Conservation (phyloP, 64 coral and sea anemone species). For the Porites australiensis region DNA sequence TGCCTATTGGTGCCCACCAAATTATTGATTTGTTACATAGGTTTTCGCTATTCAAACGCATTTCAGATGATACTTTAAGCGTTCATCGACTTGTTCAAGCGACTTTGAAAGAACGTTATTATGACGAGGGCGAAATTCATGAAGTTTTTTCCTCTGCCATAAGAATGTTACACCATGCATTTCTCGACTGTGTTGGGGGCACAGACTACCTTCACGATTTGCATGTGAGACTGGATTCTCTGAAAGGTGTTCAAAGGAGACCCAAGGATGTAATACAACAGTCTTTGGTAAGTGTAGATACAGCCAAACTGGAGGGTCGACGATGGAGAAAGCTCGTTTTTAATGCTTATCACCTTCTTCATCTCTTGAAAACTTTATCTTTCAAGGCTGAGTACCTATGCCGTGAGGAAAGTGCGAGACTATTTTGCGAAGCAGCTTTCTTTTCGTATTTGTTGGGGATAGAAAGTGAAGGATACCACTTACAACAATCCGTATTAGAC, state of each 20-base stretch:
- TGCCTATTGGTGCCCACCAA: neutral
- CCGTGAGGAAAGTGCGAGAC: conserved; percentile 13
- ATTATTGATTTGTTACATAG: neutral
- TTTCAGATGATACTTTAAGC: neutral
- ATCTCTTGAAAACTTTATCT: neutral
- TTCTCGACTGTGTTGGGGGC: neutral
- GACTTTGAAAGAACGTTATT: neutral
- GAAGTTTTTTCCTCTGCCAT: neutral
- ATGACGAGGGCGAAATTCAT: neutral
- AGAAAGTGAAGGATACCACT: neutral
- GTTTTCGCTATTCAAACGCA: conserved; percentile 12
- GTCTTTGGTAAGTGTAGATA: neutral
- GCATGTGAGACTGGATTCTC: no score
- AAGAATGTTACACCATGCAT: conserved; percentile 10
- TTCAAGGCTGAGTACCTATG: neutral
- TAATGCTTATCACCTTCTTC: neutral
- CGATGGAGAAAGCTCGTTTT: neutral
- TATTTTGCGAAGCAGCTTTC: conserved; percentile 27
- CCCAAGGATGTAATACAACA: no score
- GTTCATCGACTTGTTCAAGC: conserved; percentile 14
- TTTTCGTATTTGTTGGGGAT: conserved; percentile 14
- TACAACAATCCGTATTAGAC: neutral
- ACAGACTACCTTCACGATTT: neutral
- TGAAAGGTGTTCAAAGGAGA: no score
- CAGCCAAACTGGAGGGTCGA: conserved; percentile 24